Evolutionary conservation across 2,888 invertebrate genomes (phyloP).

Genomic region (Malthinus seriepunctatus): DNA sequence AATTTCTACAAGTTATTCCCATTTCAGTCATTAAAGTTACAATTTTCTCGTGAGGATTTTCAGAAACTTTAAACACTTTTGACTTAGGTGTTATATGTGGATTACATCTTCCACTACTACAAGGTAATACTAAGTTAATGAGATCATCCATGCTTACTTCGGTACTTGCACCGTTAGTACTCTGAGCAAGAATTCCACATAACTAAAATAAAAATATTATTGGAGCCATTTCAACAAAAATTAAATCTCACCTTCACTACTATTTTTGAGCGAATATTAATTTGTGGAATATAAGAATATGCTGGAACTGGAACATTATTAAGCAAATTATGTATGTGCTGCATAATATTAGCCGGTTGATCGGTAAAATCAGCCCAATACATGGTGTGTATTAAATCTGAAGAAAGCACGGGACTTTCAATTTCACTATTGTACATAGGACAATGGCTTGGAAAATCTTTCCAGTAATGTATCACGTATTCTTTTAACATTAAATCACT

Average conservation of each 20-base stretch:
- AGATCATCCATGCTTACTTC: constrained; percentile 38
- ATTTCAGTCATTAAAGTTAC: constrained; percentile 61
- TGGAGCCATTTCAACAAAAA: not conserved
- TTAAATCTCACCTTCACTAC: constrained; percentile 68
- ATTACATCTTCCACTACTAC: constrained; percentile 43
- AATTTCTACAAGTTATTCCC: constrained; percentile 64
- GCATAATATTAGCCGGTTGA: constrained; percentile 72
- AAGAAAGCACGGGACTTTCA: not conserved
- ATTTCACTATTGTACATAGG: constrained; percentile 42
- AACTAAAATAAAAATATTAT: constrained; percentile 36
- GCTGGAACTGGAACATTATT: constrained; percentile 58
- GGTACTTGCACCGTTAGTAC: constrained; percentile 16
- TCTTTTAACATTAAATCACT: constrained; percentile 71
- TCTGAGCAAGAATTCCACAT: constrained; percentile 39
- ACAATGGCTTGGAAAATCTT: constrained; percentile 77
- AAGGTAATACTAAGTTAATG: constrained; percentile 30
- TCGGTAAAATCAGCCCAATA: constrained; percentile 64
- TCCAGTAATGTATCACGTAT: constrained; percentile 81
- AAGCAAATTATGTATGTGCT: constrained; percentile 70
- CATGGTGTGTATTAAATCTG: constrained; percentile 60
- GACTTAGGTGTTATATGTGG: constrained; percentile 37
- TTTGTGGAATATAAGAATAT: constrained; percentile 74
- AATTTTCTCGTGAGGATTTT: constrained; percentile 53
- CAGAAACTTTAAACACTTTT: constrained; percentile 30
- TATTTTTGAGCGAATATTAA: constrained; percentile 74